A percentile compares a stretch with the other conserved stretches of the same genome.
phyloP scores from a whole-genome alignment of 2,888 invertebrate genomes.

The Temnothorax ravouxi region DNA sequence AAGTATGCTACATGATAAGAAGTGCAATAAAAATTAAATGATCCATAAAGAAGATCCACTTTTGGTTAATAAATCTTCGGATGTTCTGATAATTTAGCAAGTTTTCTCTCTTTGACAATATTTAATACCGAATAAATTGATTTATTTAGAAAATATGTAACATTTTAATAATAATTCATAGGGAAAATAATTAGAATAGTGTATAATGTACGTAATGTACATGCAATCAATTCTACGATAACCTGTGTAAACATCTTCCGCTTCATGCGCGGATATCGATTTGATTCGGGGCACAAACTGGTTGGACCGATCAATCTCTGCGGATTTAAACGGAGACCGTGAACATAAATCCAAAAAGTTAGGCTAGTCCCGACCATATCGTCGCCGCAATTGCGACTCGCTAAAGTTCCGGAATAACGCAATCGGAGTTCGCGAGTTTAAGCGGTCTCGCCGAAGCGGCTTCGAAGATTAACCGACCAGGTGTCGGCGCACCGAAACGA shows the following conservation, averaged over 20 bases:
- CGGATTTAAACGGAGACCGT: background rate
- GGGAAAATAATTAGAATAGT: background rate
- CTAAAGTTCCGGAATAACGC: constrained; percentile 26
- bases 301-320: constrained; percentile 9
- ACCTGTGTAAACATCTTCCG: background rate
- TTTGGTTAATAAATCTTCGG: background rate
- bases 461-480: constrained; percentile 48
- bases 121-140: background rate
- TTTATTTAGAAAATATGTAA: background rate
- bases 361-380: constrained; percentile 1
- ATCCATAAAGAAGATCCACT: background rate
- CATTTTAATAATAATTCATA: constrained; percentile 1
- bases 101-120: background rate
- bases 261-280: background rate
- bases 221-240: background rate
- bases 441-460: constrained; percentile 25
- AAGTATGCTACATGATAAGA: background rate
- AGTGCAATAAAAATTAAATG: background rate
- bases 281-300: background rate
- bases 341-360: constrained; percentile 46
- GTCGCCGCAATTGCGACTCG: constrained; percentile 33
- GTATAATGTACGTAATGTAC: background rate
- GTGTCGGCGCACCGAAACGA: constrained; percentile 27
- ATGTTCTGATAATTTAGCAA: background rate
- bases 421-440: constrained; percentile 52